Conservation (phyloP, 2,888 invertebrate species). For the Penaeus monodon region DNA sequence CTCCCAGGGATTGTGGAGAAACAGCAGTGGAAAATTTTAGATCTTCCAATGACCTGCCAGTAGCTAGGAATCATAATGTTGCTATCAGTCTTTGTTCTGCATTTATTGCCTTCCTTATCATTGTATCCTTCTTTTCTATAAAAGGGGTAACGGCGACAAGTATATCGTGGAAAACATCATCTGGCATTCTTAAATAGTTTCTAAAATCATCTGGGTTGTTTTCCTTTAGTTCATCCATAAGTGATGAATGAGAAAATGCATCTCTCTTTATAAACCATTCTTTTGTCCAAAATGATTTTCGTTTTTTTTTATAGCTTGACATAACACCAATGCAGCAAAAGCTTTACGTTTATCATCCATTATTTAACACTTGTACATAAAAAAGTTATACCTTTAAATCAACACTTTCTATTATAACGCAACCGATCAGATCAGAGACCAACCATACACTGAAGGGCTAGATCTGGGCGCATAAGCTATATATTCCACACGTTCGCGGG, state of each 20-base stretch:
- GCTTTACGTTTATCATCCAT: too few species aligned
- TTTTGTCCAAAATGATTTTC: background rate
- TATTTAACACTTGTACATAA: too few species aligned
- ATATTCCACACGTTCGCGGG: too few species aligned
- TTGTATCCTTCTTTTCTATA: slow-evolving; percentile 25
- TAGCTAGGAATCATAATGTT: slow-evolving; percentile 65
- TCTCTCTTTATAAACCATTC: slow-evolving; percentile 27
- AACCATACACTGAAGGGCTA: too few species aligned
- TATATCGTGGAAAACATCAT: slow-evolving; percentile 20
- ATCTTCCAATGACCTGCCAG: slow-evolving; percentile 67
- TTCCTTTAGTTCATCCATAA: slow-evolving; percentile 37
- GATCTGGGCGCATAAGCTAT: too few species aligned
- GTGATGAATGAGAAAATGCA: slow-evolving; percentile 27
- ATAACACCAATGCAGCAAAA: too few species aligned
- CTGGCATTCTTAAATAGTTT: slow-evolving; percentile 43
- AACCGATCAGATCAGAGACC: too few species aligned
- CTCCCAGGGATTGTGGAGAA: slow-evolving; percentile 67
- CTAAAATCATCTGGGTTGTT: slow-evolving; percentile 44
- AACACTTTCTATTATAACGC: too few species aligned
- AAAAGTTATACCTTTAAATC: too few species aligned
- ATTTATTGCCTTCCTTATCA: slow-evolving; percentile 25
- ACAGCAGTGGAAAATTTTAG: slow-evolving; percentile 67
- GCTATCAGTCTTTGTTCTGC: slow-evolving; percentile 27
- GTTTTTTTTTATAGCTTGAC: too few species aligned
- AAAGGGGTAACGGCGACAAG: slow-evolving; percentile 4